These are phyloP conservation scores for Wiebesia pumilae DNA, from an alignment of 1,140 invertebrate species.

Conservation along the genomic window DNA sequence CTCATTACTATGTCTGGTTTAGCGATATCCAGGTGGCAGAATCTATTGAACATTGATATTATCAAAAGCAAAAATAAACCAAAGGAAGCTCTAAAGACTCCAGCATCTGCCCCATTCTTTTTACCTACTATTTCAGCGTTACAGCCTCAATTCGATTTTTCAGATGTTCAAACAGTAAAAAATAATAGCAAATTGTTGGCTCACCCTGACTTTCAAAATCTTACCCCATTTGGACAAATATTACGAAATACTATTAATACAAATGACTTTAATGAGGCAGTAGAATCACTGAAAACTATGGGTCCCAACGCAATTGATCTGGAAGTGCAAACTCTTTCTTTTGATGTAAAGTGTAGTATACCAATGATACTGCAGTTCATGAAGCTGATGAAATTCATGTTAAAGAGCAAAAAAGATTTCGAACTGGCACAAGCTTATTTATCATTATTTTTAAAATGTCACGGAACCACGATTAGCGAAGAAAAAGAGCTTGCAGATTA, in stretches of 20 bases:
- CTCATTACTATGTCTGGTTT: constrained; percentile 91
- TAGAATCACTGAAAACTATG: constrained; percentile 86
- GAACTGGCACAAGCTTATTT: constrained; percentile 95
- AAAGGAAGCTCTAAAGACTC: constrained; percentile 85
- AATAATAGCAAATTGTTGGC: constrained; percentile 75
- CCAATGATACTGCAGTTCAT: constrained; percentile 87
- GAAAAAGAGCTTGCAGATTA: constrained; percentile 77
- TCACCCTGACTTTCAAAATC: constrained; percentile 77
- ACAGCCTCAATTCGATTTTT: constrained; percentile 87
- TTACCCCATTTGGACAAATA: constrained; percentile 81
- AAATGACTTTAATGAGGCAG: constrained; percentile 76
- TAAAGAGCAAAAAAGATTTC: constrained; percentile 88
- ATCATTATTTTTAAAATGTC: constrained; percentile 92
- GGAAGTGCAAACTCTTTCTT: constrained; percentile 88
- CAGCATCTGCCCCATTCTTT: constrained; percentile 95
- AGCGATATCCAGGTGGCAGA: constrained; percentile 93
- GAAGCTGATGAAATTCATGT: constrained; percentile 82
- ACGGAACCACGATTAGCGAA: constrained; percentile 80
- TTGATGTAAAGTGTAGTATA: constrained; percentile 81
- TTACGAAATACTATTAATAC: constrained; percentile 71
- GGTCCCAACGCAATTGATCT: constrained; percentile 91
- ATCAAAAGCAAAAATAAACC: constrained; percentile 95
- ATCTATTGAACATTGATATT: constrained; percentile 91
- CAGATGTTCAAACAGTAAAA: constrained; percentile 69
- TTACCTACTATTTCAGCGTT: constrained; percentile 91